Evolutionary conservation across 53 echinoderm and acorn worm species (phyloP), one percentile per base, ranked within the genome.

Genomic region (Astropecten irregularis): DNA sequence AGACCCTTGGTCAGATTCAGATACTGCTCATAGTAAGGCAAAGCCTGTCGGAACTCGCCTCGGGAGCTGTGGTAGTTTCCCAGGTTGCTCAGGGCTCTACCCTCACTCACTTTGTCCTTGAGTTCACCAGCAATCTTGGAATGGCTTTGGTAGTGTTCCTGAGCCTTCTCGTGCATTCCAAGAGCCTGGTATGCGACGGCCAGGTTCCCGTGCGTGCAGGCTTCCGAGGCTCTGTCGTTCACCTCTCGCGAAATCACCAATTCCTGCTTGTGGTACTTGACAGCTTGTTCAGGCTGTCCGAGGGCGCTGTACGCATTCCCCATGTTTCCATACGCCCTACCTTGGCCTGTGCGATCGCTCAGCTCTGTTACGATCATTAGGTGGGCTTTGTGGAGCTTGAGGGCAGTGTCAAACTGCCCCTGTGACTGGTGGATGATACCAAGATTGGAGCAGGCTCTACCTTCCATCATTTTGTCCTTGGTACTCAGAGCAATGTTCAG

Each of bases 241-340:
- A 99, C 99, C 76, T 99, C 99, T 42, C 94, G 84, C 21, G 99
- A 99, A 61, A 99, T 99, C 27, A 88, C 88, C 66, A 99, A 42
- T 44, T 99, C 99, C 77, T 99, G 99, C 63, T 95, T 94, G 69
- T 99, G 99, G 68, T 94, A 99, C 73, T 99, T 94, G n/a, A 99
- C 90, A 2, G 99, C 92, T 53, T 99, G 99, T 54, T 99, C 99
- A 1, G 86, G 90, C 65, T 99, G 94, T 47, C 90, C 92, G 25
- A 99, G 58, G 29, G 94, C 92, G 66, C 94, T 99, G 84, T 86
- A 95, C 15, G 99, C 99, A 73, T 99, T 99, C 34, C 99, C 99
- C 88, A 99, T 94, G 73, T 99, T 99, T 21, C 99, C 99, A 22
- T 90, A 99, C 0, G 99, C 99, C 42, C 99, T 84, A n/a, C 99